phyloP scores from a whole-genome alignment of 2,113 vertebrate genomes.

The Myrmophylax atrothorax region DNA sequence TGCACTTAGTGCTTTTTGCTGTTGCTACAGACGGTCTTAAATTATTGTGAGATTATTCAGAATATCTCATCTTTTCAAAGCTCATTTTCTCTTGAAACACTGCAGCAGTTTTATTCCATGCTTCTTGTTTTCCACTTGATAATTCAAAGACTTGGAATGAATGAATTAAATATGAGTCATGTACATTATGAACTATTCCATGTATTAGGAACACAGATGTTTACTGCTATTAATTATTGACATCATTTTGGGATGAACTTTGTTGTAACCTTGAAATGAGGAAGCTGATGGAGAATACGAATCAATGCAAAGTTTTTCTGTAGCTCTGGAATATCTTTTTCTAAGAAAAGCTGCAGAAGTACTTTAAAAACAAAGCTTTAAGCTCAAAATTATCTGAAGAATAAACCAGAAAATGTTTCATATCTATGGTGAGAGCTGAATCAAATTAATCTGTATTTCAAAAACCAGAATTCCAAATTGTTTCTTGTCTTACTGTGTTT shows the following conservation, averaged over 20 bases:
- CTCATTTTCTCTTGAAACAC: background rate
- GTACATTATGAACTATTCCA: conserved; percentile 30
- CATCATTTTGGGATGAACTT: conserved; percentile 38
- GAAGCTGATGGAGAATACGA: background rate
- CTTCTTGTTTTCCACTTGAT: conserved; percentile 26
- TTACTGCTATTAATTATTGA: conserved; percentile 46
- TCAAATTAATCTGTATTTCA: background rate
- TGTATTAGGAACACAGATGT: conserved; percentile 49
- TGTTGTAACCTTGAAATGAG: conserved; percentile 8
- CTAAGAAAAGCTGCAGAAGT: background rate
- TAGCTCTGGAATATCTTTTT: background rate
- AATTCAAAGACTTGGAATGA: conserved; percentile 24
- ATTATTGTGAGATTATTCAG: background rate
- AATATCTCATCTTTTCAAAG: background rate
- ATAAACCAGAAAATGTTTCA: background rate
- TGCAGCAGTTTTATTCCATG: background rate
- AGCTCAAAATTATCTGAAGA: background rate
- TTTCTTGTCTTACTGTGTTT: conserved; percentile 32
- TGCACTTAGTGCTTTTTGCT: background rate
- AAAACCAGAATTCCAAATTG: background rate
- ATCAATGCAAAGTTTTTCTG: background rate
- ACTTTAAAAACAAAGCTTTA: background rate
- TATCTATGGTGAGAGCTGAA: background rate
- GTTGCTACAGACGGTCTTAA: background rate
- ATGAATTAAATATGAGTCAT: conserved; percentile 50